These are phyloP conservation scores for Parelbella ahira DNA, from an alignment of 2,888 invertebrate genomes.

Conservation along the genomic window DNA sequence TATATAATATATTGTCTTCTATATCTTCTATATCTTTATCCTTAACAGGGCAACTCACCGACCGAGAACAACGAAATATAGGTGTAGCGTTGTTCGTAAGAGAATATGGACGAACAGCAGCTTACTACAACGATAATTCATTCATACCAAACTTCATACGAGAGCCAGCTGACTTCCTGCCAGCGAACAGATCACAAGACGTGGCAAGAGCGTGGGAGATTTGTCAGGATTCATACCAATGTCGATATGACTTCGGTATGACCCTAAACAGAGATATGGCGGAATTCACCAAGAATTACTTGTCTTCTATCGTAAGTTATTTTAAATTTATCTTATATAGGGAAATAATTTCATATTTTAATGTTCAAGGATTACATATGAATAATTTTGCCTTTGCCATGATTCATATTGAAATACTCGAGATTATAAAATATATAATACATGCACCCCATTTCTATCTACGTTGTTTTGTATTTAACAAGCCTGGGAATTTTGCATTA, in stretches of 20 bases:
- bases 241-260: conserved; percentile 93
- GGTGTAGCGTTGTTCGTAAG: conserved; percentile 89
- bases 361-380: too few species aligned
- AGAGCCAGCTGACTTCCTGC: conserved; percentile 86
- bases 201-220: conserved; percentile 83
- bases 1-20: too few species aligned
- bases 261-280: conserved; percentile 92
- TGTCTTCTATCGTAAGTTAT: conserved; percentile 79
- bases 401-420: too few species aligned
- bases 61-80: conserved; percentile 85
- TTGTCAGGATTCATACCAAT: conserved; percentile 92
- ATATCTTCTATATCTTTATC: too few species aligned
- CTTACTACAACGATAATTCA: conserved; percentile 88
- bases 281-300: conserved; percentile 91
- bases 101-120: conserved; percentile 89
- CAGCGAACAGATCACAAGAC: conserved; percentile 85
- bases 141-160: conserved; percentile 88
- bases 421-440: too few species aligned
- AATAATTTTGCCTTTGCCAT: too few species aligned
- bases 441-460: too few species aligned
- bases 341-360: not conserved
- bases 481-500: too few species aligned
- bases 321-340: not conserved
- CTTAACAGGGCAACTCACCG: conserved; percentile 91
- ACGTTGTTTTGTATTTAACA: too few species aligned